Base-by-base conservation (phyloP, 2,797 vertebrate species). In the Lepilemur septentrionalis region DNA sequence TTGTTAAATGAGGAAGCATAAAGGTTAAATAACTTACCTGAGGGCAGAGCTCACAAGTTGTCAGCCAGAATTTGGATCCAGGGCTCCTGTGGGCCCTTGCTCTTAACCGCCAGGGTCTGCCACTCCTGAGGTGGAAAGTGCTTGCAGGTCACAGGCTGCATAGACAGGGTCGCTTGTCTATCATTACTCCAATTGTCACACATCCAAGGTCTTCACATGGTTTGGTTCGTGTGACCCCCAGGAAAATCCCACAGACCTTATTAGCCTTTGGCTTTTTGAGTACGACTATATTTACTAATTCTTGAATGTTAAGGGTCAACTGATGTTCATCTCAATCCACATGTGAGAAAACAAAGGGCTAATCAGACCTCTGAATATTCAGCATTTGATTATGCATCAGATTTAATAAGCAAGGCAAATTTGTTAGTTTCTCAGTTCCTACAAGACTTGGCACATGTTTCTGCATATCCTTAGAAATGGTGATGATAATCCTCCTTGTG, bases 401-500 rank as follows among this genome's bases (percentile, higher is more conserved):
- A 67, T 18, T 14, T 79, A 63, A 48, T 96, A 91, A 89, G 90
- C 94, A 95, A 97, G 76, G 46, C 7, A 75, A 20, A 32, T 95
- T 86, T 95, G 61, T 94, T 97, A 5, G 92, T 97, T 95, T 96
- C 91, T 89, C 61, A 8, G 38, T 88, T 86, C 94, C 88, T 91
- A 22, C 2, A 50, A 83, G 81, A 30, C 89, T n/a, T 92, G 95
- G 70, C 63, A 13, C 55, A 14, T 69, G 20, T 2, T 38, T 96
- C 92, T 93, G 59, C 92, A 85, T 81, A 92, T 94, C 65, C 38
- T 95, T 92, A 97, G 89, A 84, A 95, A 94, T 94, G 95, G 61
- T 91, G 70, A 83, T 93, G 86, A 92, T 97, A 85, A 95, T 52
- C 67, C 22, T 94, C 43, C 82, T 83, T 95, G 72, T 94, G 88